Base-by-base conservation (phyloP, 37 sponge, comb jelly and placozoan species). In the Eunapius fragilis region DNA sequence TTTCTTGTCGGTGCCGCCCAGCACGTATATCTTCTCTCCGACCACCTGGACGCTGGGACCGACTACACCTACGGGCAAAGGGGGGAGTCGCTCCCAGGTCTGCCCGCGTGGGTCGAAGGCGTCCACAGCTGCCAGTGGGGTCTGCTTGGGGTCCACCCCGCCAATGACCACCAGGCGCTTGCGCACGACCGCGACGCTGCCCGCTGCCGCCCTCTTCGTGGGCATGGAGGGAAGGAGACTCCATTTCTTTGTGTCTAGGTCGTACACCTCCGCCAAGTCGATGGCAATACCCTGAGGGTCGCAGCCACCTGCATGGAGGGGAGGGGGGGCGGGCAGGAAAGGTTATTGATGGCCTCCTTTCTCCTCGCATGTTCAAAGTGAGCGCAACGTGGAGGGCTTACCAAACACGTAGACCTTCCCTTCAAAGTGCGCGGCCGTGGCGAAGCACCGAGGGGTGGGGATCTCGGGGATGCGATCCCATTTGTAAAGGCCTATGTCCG, bases 271-370 rank as follows among this genome's bases (percentile, higher is more conserved):
- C 41, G 85, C 91, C 28, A 68, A 78, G 25, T 77, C 79, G 25
- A 87, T 67, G 9, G 91, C 90, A 70, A 70, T 82, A 2, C 94
- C 94, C 25, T 68, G 41, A 4, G 2, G 6, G 38, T 87, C 78
- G 49, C 91, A 90, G 23, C 94, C 94, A 70, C 91, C 93, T 90
- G 83, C 4, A n/a, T n/a, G n/a, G n/a, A n/a, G n/a, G n/a, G n/a
- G n/a, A n/a, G n/a, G n/a, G n/a, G n/a, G n/a, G n/a, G n/a, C n/a
- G n/a, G 67, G 36, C 25, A 9, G 47, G 47, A 45, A 77, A 32
- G 26, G 10, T 23, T 33, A 72, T 12, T 28, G 73, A 31, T 7
- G 32, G 26, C 13, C 36, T 7, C 5, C 41, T 4, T 3, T 33
- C 6, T 6, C 10, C 12, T 31, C 45, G n/a, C 2, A 13, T 14